Evolutionary conservation across 2,888 invertebrate genomes (phyloP).

Genomic region (Criorhina ranunculi): DNA sequence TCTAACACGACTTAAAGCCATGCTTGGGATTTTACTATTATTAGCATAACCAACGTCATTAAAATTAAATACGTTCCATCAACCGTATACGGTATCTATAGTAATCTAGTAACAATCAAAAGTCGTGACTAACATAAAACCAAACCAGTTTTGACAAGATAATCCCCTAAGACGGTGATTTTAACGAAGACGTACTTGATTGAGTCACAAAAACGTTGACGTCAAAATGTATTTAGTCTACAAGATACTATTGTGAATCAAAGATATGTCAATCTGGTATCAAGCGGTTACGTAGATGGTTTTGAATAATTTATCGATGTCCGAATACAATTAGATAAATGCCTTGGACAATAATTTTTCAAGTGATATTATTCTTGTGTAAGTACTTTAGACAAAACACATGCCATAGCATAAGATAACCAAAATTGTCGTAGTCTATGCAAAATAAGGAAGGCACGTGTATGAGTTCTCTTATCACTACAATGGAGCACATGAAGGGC

Average conservation of each 20-base stretch:
- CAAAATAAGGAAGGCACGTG: conserved; percentile 10
- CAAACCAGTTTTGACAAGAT: conserved; percentile 33
- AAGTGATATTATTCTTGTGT: background rate
- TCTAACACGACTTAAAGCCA: too few relatives aligned
- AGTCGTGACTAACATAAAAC: conserved; percentile 19
- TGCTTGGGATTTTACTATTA: too few relatives aligned
- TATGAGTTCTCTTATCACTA: conserved; percentile 12
- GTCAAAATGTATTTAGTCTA: background rate
- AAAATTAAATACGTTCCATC: background rate
- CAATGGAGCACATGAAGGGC: background rate
- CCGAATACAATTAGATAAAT: background rate
- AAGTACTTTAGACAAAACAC: background rate
- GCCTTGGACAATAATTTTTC: too few relatives aligned
- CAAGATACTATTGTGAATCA: background rate
- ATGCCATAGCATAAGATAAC: background rate
- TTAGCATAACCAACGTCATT: too few relatives aligned
- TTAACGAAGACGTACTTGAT: background rate
- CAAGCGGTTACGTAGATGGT: background rate
- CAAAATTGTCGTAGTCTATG: background rate
- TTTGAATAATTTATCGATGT: background rate
- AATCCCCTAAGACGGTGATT: conserved; percentile 17
- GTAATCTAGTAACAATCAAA: background rate
- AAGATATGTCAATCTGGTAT: conserved; percentile 9
- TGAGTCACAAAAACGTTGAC: conserved; percentile 15
- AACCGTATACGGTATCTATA: background rate